These are phyloP conservation scores for Portunus trituberculatus DNA, from an alignment of 1,140 invertebrate species.

Conservation along the genomic window DNA sequence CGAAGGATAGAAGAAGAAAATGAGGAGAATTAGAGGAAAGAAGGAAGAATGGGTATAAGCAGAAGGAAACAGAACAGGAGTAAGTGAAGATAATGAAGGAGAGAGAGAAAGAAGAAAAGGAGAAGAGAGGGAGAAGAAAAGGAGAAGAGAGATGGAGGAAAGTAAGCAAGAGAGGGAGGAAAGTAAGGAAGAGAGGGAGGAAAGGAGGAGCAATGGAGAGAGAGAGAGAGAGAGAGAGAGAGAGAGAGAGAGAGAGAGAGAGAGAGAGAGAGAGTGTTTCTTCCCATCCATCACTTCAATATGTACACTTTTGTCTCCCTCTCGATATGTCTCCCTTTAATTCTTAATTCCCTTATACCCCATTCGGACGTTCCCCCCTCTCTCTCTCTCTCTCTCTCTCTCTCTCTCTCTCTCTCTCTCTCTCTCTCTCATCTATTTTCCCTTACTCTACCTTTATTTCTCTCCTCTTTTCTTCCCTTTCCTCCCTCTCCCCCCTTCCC, in stretches of 20 bases:
- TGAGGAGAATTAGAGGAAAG: too few relatives aligned
- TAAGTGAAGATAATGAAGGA: too few relatives aligned
- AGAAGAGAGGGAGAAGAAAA: too few relatives aligned
- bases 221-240: background rate
- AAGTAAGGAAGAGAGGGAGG: too few relatives aligned
- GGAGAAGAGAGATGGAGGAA: too few relatives aligned
- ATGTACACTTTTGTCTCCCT: background rate
- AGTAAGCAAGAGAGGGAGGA: too few relatives aligned
- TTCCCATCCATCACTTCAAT: too few relatives aligned
- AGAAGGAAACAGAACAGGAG: too few relatives aligned
- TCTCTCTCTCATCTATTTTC: background rate
- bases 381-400: background rate
- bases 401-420: conserved; percentile 16
- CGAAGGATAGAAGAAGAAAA: too few relatives aligned
- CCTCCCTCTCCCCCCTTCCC: background rate
- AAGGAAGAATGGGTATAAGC: too few relatives aligned
- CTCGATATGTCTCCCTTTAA: background rate
- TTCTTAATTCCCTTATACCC: background rate
- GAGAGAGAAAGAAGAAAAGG: too few relatives aligned
- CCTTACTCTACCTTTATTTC: background rate
- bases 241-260: background rate
- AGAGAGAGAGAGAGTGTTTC: background rate
- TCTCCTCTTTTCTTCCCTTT: background rate
- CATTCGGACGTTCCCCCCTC: background rate
- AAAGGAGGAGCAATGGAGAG: too few relatives aligned